A percentile compares a stretch with the other conserved stretches of the same genome.
These are phyloP conservation scores for Brachionus rotundiformis DNA, from an alignment of 1,140 invertebrate species.

Conservation along the genomic window DNA sequence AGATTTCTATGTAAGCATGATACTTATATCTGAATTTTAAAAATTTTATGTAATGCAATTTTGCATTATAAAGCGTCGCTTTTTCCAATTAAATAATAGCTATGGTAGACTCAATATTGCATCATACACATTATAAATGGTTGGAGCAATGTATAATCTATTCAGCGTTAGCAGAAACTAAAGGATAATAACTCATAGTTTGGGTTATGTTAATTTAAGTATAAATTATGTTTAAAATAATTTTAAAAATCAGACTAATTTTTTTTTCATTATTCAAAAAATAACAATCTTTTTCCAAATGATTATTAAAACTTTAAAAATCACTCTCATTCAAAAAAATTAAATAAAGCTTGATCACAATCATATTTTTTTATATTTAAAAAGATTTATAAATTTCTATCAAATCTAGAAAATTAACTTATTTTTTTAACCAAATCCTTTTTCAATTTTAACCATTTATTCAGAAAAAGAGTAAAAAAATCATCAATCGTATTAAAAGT, in stretches of 20 bases:
- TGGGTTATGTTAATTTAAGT: background rate
- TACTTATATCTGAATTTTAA: background rate
- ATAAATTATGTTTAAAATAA: background rate
- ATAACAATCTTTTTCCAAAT: too few species aligned
- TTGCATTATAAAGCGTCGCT: background rate
- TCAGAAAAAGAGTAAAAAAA: too few species aligned
- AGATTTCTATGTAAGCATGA: constrained; percentile 1
- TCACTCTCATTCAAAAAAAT: too few species aligned
- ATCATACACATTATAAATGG: constrained; percentile 15
- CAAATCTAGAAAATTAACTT: too few species aligned
- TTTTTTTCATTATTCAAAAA: background rate
- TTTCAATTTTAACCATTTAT: too few species aligned
- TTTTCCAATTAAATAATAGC: background rate
- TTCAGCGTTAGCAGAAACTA: constrained; percentile 1
- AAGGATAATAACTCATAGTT: background rate
- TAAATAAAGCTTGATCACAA: too few species aligned
- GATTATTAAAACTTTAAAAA: too few species aligned
- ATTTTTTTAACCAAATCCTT: too few species aligned
- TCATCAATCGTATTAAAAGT: too few species aligned
- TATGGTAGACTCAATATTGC: constrained; percentile 18
- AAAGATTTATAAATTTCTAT: too few species aligned
- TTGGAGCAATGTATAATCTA: background rate
- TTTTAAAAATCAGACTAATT: background rate
- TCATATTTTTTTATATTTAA: too few species aligned
- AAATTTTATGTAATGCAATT: constrained; percentile 12